These are phyloP conservation scores for Oscarella lobularis DNA, from an alignment of 37 sponge, comb jelly and placozoan species.

Conservation along the genomic window DNA sequence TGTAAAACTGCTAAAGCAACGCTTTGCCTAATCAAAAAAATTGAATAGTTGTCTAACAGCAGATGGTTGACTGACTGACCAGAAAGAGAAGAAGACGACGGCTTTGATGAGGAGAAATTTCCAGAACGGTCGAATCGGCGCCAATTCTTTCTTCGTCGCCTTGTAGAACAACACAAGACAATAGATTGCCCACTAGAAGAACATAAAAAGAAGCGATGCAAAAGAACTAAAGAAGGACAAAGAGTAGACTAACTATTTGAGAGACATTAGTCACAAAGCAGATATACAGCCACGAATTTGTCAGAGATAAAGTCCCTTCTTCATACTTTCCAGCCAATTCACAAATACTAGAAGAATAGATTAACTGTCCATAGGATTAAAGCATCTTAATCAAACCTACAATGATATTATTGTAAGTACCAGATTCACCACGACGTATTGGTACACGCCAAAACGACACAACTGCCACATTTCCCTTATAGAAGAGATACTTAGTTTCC, in stretches of 20 bases:
- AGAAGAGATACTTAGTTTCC: neutral
- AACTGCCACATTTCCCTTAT: constrained; percentile 30
- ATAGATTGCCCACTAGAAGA: constrained; percentile 47
- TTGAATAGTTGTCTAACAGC: too few species aligned
- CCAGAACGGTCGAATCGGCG: constrained; percentile 62
- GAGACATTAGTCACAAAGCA: constrained; percentile 31
- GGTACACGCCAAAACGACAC: constrained; percentile 67
- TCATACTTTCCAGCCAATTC: constrained; percentile 28
- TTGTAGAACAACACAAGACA: constrained; percentile 75
- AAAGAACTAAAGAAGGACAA: constrained; percentile 1
- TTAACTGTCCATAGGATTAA: too few species aligned
- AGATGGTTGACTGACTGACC: constrained; percentile 21
- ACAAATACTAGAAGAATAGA: constrained; percentile 2
- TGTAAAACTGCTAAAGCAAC: neutral
- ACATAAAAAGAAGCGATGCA: neutral
- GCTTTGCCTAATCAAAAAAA: neutral
- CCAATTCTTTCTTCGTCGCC: constrained; percentile 44
- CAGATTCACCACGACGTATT: constrained; percentile 41
- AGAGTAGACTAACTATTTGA: constrained; percentile 19
- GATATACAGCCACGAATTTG: constrained; percentile 45
- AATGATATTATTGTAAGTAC: constrained; percentile 47
- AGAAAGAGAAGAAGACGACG: constrained; percentile 79
- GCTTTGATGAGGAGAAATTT: constrained; percentile 82
- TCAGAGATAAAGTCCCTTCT: constrained; percentile 24
- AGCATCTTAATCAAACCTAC: too few species aligned